phyloP scores from a whole-genome alignment of 1,140 invertebrate genomes.

The Hirudo medicinalis region DNA sequence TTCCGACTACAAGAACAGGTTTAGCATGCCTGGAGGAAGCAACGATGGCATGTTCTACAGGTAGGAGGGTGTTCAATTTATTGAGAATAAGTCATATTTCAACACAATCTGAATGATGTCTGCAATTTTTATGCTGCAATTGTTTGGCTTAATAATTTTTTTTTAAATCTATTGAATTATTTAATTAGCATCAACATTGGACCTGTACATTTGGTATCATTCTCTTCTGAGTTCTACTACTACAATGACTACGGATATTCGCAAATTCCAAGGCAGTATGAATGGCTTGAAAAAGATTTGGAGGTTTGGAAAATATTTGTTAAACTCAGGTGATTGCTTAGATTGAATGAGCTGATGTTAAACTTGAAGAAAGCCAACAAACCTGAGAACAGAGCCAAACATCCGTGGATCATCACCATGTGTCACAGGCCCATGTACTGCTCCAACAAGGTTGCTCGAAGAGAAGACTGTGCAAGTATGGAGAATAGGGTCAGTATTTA shows the following conservation, averaged over 20 bases:
- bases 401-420: slow-evolving; percentile 38
- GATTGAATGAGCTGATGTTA: neutral
- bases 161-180: neutral
- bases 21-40: slow-evolving; percentile 67
- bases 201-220: slow-evolving; percentile 60
- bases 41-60: slow-evolving; percentile 68
- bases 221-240: slow-evolving; percentile 91
- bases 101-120: neutral
- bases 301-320: slow-evolving; percentile 25
- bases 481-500: slow-evolving; percentile 19
- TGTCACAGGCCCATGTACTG: slow-evolving; percentile 39
- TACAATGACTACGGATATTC: slow-evolving; percentile 72
- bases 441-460: slow-evolving; percentile 32
- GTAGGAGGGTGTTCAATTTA: slow-evolving; percentile 13
- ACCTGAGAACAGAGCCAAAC: slow-evolving; percentile 30
- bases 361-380: slow-evolving; percentile 31
- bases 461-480: slow-evolving; percentile 22
- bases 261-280: slow-evolving; percentile 66
- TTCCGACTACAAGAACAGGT: slow-evolving; percentile 66
- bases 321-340: neutral
- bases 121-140: too few species aligned
- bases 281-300: slow-evolving; percentile 35
- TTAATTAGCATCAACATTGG: slow-evolving; percentile 57
- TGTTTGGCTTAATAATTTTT: too few species aligned
- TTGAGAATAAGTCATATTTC: neutral